These are phyloP conservation scores for Myotis pilosus DNA, from an alignment of 2,797 vertebrate species.

Conservation along the genomic window DNA sequence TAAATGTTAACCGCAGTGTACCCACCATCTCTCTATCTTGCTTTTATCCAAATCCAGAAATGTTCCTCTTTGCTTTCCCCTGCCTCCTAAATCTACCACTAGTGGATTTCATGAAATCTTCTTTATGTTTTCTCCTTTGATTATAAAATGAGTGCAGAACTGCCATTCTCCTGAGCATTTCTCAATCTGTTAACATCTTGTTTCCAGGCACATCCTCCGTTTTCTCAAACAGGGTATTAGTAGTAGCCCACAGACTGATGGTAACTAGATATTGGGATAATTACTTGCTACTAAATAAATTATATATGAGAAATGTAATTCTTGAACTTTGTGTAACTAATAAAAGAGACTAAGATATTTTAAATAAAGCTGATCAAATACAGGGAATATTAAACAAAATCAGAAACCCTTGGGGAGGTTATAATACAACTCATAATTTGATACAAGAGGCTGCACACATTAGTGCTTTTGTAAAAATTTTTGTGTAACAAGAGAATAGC, in stretches of 20 bases:
- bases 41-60: background rate
- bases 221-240: background rate
- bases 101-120: background rate
- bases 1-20: background rate
- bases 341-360: background rate
- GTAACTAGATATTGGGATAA: background rate
- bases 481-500: background rate
- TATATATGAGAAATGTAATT: background rate
- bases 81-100: background rate
- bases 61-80: background rate
- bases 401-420: background rate
- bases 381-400: background rate
- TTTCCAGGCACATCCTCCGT: background rate
- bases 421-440: background rate
- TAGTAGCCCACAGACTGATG: background rate
- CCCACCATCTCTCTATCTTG: background rate
- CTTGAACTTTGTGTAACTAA: background rate
- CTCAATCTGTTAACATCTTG: background rate
- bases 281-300: background rate
- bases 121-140: background rate
- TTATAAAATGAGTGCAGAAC: too few species aligned
- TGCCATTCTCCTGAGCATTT: background rate
- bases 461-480: background rate
- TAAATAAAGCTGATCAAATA: background rate
- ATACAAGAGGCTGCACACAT: background rate